Evolutionary conservation across 2,797 vertebrate species (phyloP), one percentile per base, ranked within the genome.

Genomic region (Dallia pectoralis): DNA sequence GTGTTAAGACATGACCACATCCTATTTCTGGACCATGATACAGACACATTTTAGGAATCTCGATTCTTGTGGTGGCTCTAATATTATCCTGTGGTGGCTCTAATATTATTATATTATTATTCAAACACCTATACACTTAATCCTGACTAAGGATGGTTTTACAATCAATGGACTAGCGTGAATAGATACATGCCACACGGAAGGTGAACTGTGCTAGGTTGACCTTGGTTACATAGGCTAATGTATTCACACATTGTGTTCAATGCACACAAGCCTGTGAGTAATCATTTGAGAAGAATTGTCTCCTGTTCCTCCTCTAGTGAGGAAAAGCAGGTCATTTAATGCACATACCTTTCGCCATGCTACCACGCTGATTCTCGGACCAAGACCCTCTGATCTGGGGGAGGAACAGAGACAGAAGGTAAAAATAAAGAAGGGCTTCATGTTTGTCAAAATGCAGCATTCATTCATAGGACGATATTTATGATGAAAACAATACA

Each of bases 291-390:
- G 6, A 40, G 36, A 1, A 40, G 36, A 40, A 53, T 18, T 19
- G 14, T 53, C 4, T 53, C 51, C 51, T 53, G 51, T 40, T n/a
- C n/a, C n/a, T n/a, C n/a, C n/a, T n/a, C 36, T 40, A 1, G 36
- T 40, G 36, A 9, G 36, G 51, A 22, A n/a, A 3, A 22, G 51
- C 22, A 7, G 36, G 33, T 12, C 33, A 9, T 36, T 16, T n/a
- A n/a, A 56, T 56, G 25, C 33, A 3, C 82, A 86, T 73, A 90
- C 91, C 89, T 83, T 81, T 85, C 77, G 88, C 88, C 91, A 92
- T 92, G 78, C 85, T 88, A 74, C 75, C 79, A 36, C 69, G 61
- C 71, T 51, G 67, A 72, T 74, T 73, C 72, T 76, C 53, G 51
- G 76, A 70, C 67, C 48, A 47, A 25, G 64, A 79, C 30, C 36